Evolutionary conservation across 2,888 invertebrate species (phyloP), one percentile per base, ranked within the genome.

Genomic region (Tetropium fuscum): DNA sequence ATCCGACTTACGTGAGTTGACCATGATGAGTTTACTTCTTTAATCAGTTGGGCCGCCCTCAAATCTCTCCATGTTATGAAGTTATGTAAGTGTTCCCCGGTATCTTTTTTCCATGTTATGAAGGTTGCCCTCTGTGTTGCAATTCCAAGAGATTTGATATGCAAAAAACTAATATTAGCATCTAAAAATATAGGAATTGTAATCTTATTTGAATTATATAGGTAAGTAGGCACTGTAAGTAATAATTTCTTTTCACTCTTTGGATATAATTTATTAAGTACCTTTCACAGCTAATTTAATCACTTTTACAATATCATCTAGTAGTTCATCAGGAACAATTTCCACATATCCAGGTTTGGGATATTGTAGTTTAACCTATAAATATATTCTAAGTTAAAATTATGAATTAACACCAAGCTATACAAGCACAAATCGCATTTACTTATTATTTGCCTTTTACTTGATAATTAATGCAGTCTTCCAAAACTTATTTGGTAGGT

Each of bases 281-380:
- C 93, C 86, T 81, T 83, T 80, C 49, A 93, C 84, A 27, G 93
- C 90, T 51, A 85, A 84, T 65, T 86, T 86, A 45, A 95, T 87
- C 53, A 94, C 91, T 72, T 79, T 79, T 27, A 90, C 79, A 66
- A 93, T 85, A 61, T 86, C 85, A 3, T 82, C 80, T 92, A 95
- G 95, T 60, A 97, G 80, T 66, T 88, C 85, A 68, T 93, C 90
- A 1, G 96, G 95, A 76, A 94, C 90, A 66, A 97, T 95, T 86
- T 97, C 97, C 61, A 91, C 92, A 81, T 87, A 90, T 8, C 94
- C 94, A 43, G 89, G 88, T 64, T 87, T 81, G 0, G 95, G 94
- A 80, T 92, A 92, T 30, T 92, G 83, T 32, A 96, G 81, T 67
- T 89, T 85, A 47, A 95, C 88, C 95, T 96, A 77, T 40, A 61